These are phyloP conservation scores for Lanistes nyassanus DNA, from an alignment of 1,140 invertebrate species.

Conservation along the genomic window DNA sequence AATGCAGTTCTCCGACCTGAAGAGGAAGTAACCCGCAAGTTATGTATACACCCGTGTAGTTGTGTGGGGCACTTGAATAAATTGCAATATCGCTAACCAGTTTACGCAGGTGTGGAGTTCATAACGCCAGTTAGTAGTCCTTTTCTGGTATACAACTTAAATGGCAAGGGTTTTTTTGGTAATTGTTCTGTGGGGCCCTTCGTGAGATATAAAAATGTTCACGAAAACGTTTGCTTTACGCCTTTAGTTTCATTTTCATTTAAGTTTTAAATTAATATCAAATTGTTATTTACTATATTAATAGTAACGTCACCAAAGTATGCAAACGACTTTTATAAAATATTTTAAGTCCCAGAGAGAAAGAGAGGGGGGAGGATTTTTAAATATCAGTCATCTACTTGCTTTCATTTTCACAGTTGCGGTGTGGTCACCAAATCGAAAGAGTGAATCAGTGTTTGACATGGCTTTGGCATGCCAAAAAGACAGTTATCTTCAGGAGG, in stretches of 20 bases:
- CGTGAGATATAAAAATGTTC: neutral
- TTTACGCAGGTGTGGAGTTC: neutral
- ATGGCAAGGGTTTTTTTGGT: neutral
- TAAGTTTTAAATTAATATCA: too few species aligned
- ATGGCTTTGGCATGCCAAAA: slow-evolving; percentile 74
- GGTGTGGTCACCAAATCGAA: neutral
- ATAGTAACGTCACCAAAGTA: too few species aligned
- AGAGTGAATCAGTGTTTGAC: neutral
- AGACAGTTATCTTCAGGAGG: slow-evolving; percentile 79
- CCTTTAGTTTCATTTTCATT: too few species aligned
- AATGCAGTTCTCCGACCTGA: slow-evolving; percentile 4
- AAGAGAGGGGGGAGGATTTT: neutral
- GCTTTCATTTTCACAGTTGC: neutral
- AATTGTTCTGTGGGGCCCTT: neutral
- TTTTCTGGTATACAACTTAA: neutral
- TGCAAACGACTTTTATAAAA: too few species aligned
- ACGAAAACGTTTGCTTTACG: too few species aligned
- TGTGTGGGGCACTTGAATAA: neutral
- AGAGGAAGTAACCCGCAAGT: neutral
- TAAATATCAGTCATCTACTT: neutral
- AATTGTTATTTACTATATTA: too few species aligned
- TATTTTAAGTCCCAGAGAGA: neutral
- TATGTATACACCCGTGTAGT: neutral
- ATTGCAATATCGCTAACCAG: neutral
- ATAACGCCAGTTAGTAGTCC: neutral